Evolutionary conservation across 2,113 vertebrate species (phyloP), one percentile per base, ranked within the genome.

Genomic region (Oreochromis aureus): DNA sequence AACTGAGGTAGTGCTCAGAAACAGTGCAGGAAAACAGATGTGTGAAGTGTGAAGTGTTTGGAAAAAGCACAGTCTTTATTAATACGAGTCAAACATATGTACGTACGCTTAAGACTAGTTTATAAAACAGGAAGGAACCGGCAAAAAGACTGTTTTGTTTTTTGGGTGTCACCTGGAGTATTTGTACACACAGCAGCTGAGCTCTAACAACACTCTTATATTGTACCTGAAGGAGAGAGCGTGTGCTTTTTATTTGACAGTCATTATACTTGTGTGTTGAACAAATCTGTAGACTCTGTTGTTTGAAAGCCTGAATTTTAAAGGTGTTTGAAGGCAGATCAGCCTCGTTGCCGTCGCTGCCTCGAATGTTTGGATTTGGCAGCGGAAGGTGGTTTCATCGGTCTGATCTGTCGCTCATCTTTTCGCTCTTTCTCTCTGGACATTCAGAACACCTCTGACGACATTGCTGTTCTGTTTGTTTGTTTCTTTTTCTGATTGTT

Each of bases 31-130:
- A 90, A 92, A 81, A 78, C 10, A 5, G 81, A 76, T 79, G 78
- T 92, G 83, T 91, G 80, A 81, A 78, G 79, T 86, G 76, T n/a
- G n/a, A n/a, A n/a, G n/a, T 76, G 10, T 32, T 51, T 90, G 30
- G 41, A 71, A 87, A 90, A 93, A 93, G 92, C 94, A 94, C 94
- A 93, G 88, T 91, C 88, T 93, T 92, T 89, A 84, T 88, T 89
- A 81, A 91, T 91, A 88, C 22, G 30, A 84, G 82, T 89, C 86
- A 56, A 79, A 46, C 6, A 16, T 63, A 15, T 61, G 61, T 84
- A 39, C 83, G 61, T 85, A 30, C 91, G 83, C 69, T 90, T 58
- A 56, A 82, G 44, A 76, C 56, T 83, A 89, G 92, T 92, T 89
- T 39, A 53, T 82, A 61, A 89, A 79, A 16, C 85, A 36, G 59